Evolutionary conservation across 2,888 invertebrate genomes (phyloP).

Genomic region (Laothoe populi): DNA sequence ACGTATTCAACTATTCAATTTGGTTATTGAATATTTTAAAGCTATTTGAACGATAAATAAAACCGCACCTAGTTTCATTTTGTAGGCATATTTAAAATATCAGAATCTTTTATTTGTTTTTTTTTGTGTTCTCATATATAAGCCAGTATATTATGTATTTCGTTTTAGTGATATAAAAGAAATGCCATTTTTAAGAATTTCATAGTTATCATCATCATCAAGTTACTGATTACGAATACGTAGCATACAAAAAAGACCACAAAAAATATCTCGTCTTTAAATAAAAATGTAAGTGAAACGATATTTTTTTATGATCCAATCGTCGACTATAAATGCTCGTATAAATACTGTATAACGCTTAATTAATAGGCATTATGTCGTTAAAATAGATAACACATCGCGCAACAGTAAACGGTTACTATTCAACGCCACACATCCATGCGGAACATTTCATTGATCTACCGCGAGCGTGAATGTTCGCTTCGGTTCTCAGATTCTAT

Average conservation of each 20-base stretch:
- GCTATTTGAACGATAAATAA: neutral
- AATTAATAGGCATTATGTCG: neutral
- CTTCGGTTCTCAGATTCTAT: neutral
- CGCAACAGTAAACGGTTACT: neutral
- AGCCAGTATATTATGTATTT: too few relatives aligned
- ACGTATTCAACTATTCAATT: conserved; percentile 4
- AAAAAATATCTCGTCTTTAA: neutral
- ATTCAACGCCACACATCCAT: neutral
- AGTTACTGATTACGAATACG: too few relatives aligned
- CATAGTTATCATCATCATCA: too few relatives aligned
- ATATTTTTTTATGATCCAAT: conserved; percentile 1
- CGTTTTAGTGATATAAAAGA: too few relatives aligned
- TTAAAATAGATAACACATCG: conserved; percentile 9
- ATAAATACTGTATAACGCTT: neutral
- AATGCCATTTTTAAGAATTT: too few relatives aligned
- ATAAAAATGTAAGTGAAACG: neutral
- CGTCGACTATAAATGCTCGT: neutral
- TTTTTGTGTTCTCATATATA: too few relatives aligned
- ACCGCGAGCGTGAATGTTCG: neutral
- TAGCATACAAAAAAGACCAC: neutral
- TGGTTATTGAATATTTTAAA: neutral
- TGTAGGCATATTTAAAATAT: too few relatives aligned
- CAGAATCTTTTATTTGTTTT: too few relatives aligned
- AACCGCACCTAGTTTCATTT: neutral
- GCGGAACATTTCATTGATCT: neutral